Percentiles rank a stretch among this genome's conserved stretches.
Conservation (phyloP, 1,140 invertebrate species). For the Heliconius nattereri region DNA sequence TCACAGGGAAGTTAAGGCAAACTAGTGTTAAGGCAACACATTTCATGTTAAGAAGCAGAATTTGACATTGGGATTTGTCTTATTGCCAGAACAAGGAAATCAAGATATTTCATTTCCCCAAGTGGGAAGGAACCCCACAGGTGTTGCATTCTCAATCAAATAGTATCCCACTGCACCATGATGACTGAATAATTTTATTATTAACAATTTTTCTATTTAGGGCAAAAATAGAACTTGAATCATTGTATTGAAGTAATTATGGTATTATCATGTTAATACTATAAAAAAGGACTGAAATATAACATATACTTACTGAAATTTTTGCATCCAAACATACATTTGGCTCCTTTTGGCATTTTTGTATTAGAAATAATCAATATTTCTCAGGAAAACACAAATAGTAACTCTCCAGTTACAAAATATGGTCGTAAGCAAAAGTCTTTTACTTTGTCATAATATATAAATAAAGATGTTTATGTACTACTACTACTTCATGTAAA, state of each 20-base stretch:
- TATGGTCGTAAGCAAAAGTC: neutral
- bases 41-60: no score
- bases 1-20: no score
- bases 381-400: neutral
- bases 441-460: neutral
- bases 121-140: no score
- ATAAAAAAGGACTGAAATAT: neutral
- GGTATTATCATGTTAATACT: neutral
- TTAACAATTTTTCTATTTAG: no score
- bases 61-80: no score
- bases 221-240: neutral
- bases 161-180: no score
- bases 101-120: no score
- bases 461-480: neutral
- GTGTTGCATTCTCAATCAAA: no score
- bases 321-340: conserved; percentile 12
- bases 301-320: neutral
- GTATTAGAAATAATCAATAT: neutral
- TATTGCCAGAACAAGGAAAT: no score
- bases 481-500: neutral
- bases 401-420: neutral
- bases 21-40: no score
- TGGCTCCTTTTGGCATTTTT: conserved; percentile 6
- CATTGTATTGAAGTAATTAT: neutral
- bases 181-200: no score